A percentile compares a stretch with the other conserved stretches of the same genome.
These are phyloP conservation scores for Cheumatopsyche charites DNA, from an alignment of 1,140 invertebrate genomes.

Conservation along the genomic window DNA sequence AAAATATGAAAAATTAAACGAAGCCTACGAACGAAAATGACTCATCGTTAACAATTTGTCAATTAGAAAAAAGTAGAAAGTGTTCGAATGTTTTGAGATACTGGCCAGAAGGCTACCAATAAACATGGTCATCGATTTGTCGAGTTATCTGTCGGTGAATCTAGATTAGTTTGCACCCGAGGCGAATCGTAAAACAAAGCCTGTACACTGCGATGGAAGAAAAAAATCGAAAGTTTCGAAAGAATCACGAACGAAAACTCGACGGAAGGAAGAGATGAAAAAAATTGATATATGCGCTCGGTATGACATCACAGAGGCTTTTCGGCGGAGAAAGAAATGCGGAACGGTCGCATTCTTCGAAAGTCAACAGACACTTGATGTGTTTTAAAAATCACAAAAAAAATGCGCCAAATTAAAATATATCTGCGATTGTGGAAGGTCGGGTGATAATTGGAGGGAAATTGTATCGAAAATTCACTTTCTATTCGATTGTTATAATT, in stretches of 20 bases:
- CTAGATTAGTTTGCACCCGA: constrained; percentile 2
- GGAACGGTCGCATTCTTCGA: constrained; percentile 11
- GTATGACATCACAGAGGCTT: constrained; percentile 15
- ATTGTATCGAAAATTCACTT: too few relatives aligned
- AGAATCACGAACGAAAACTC: constrained; percentile 12
- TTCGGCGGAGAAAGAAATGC: constrained; percentile 13
- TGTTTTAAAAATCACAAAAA: too few relatives aligned
- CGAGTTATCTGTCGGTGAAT: neutral
- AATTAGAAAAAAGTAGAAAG: constrained; percentile 17
- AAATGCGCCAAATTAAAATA: too few relatives aligned
- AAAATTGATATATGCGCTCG: neutral
- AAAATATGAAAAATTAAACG: too few relatives aligned
- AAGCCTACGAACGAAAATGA: neutral
- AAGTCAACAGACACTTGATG: neutral
- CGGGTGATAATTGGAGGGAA: too few relatives aligned
- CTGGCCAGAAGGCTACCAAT: constrained; percentile 11
- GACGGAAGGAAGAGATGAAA: neutral
- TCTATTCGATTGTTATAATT: too few relatives aligned
- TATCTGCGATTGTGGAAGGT: too few relatives aligned
- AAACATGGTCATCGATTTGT: constrained; percentile 4
- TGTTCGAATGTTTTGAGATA: neutral
- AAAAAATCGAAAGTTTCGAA: neutral
- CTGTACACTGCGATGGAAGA: neutral
- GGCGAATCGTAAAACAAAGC: neutral
- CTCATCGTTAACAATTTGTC: constrained; percentile 3